Base-by-base conservation (phyloP, 2,888 invertebrate genomes). In the Nemotelus nigrinus region DNA sequence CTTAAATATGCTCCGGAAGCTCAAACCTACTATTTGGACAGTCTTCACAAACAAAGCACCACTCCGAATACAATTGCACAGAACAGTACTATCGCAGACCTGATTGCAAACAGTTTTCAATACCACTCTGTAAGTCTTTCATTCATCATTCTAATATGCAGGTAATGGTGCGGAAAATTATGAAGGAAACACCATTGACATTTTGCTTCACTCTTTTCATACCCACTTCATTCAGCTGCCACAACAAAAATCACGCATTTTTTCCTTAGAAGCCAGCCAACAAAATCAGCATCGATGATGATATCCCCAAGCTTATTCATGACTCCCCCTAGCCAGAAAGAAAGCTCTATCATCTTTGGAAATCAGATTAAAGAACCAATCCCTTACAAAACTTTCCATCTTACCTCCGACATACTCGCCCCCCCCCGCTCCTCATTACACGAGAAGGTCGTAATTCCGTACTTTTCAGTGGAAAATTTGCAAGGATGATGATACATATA, bases 141-240 rank as follows among this genome's bases (percentile, higher is more conserved):
- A 25, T 25, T 25, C 44, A 65, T 45, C 65, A 65, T 45, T 44
- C 57, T 71, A 71, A 71, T 71, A 71, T 55, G 70, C n/a, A 8
- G 55, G 8, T 71, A 71, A 71, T 71, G 70, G 70, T 43, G 44
- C 25, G 55, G 70, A 71, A 71, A 71, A 71, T 71, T 71, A 71
- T 71, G 55, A 71, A 44, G 70, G 70, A 57, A 2, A 53, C 53
- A 68, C 25, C 53, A 50, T 68, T 8, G 68, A 8, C 44, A 71
- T 71, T 55, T 44, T 71, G 41, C 7, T 71, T 41, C 57, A 25
- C 10, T 25, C 57, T 57, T 57, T 10, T 57, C 2, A 5, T 25
- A 57, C 3, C 57, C 5, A 25, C 25, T 25, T 25, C 25, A 25
- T 1, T 25, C 25, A 25, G 25, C 25, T 25, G 25, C 25, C 25